Base-by-base conservation (phyloP, 2,888 invertebrate genomes). In the Cataglyphis albicans region DNA sequence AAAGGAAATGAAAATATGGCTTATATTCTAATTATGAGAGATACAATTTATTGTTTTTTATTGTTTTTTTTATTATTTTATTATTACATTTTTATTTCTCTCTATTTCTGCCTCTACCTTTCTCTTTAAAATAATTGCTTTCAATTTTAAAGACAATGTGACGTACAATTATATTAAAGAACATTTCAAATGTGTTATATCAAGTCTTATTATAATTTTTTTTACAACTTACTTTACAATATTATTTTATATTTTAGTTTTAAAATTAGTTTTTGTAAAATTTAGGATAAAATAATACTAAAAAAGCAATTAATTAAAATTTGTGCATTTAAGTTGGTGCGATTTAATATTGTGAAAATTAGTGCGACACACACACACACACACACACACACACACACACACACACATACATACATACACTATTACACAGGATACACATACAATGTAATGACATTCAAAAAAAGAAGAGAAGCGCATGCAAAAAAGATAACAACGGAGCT, bases 391-490 rank as follows among this genome's bases (percentile, higher is more conserved):
- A 21, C 18, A 15, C 4, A 35, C 35, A 18, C 6, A 41, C 32
- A 21, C 18, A 15, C 25, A 57, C 15, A 57, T 12, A 21, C 18
- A 15, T 29, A 21, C 18, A 15, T 18, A 57, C 10, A 57, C 41
- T 41, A 6, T 35, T 35, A 35, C 35, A 35, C 32, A 35, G 32
- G 32, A 6, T 35, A 35, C 9, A 57, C 4, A 18, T 18, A n/a
- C 18, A 7, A 35, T 57, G 41, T 68, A 59, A 67, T 78, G 55
- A 59, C 78, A 48, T 59, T 67, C 21, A 68, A 18, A 52, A 55
- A n/a, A 44, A 25, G 29, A 68, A 73, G 57, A 38, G 32, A 48
- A 81, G 15, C 35, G 25, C 18, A 68, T 5, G 61, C n/a, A 48
- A 59, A n/a, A 57, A 38, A 18, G 41, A 25, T n/a, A 63, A 73